Percentiles rank a stretch among this genome's conserved stretches.
These are phyloP conservation scores for Corythornis leucogaster DNA, from an alignment of 2,797 vertebrate species.

Conservation along the genomic window DNA sequence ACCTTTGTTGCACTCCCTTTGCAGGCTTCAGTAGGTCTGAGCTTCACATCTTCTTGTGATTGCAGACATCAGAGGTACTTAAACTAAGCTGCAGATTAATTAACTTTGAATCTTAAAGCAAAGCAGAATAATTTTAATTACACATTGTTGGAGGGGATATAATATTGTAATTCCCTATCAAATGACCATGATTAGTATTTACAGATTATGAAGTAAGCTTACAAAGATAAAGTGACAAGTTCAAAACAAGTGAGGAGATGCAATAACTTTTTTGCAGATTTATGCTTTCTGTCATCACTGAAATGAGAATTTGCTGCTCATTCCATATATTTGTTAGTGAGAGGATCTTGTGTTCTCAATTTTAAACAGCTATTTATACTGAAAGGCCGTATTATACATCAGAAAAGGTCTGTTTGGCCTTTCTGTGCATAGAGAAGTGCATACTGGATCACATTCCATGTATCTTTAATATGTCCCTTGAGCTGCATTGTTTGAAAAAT, in stretches of 20 bases:
- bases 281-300: background rate
- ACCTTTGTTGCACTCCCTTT: background rate
- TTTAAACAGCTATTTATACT: background rate
- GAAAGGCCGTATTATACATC: background rate
- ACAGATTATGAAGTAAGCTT: background rate
- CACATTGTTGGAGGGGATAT: background rate
- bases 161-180: background rate
- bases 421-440: background rate
- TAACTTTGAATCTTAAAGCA: constrained; percentile 2
- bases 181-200: background rate
- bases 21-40: background rate
- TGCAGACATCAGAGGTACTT: background rate
- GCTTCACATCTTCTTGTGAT: background rate
- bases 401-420: background rate
- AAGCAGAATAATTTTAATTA: constrained; percentile 1
- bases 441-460: background rate
- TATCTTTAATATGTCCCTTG: background rate
- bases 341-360: background rate
- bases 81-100: background rate
- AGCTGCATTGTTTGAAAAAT: background rate
- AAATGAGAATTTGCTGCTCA: background rate
- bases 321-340: background rate
- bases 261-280: background rate
- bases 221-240: background rate
- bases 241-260: background rate